phyloP scores from a whole-genome alignment of 1,140 invertebrate species.

The Frieseomelitta varia region DNA sequence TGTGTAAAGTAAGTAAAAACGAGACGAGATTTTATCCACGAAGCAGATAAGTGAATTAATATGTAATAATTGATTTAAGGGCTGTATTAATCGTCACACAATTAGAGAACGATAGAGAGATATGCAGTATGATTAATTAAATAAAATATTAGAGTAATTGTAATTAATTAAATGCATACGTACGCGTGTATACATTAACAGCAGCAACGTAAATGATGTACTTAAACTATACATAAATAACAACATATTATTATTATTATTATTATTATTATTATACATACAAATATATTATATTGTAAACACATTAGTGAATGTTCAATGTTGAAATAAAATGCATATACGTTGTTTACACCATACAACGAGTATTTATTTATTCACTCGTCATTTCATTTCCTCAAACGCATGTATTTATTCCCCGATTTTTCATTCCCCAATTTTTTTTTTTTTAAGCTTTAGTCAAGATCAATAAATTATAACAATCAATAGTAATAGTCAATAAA shows the following conservation, averaged over 20 bases:
- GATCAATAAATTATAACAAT: too few relatives aligned
- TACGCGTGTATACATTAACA: constrained; percentile 42
- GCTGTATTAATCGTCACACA: constrained; percentile 47
- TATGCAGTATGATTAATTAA: constrained; percentile 57
- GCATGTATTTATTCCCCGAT: not conserved
- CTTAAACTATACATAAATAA: constrained; percentile 45
- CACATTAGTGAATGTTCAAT: constrained; percentile 78
- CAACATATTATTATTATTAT: constrained; percentile 43
- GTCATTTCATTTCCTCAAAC: not conserved
- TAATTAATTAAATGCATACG: constrained; percentile 27
- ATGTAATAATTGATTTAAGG: constrained; percentile 54
- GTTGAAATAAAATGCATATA: constrained; percentile 79
- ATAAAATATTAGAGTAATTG: constrained; percentile 43
- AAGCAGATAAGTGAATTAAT: constrained; percentile 57
- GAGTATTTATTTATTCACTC: not conserved
- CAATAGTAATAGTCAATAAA: too few relatives aligned
- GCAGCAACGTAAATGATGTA: constrained; percentile 44
- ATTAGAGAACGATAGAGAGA: constrained; percentile 54
- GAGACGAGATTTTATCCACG: constrained; percentile 49
- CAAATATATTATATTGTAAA: constrained; percentile 63
- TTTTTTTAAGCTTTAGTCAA: too few relatives aligned
- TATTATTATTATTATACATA: constrained; percentile 50
- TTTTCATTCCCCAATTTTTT: too few relatives aligned
- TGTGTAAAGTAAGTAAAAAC: constrained; percentile 45
- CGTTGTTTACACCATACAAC: constrained; percentile 74